Percentiles rank a stretch among this genome's conserved stretches.
phyloP scores from a whole-genome alignment of 2,888 invertebrate species.

The Drosophila limbata region DNA sequence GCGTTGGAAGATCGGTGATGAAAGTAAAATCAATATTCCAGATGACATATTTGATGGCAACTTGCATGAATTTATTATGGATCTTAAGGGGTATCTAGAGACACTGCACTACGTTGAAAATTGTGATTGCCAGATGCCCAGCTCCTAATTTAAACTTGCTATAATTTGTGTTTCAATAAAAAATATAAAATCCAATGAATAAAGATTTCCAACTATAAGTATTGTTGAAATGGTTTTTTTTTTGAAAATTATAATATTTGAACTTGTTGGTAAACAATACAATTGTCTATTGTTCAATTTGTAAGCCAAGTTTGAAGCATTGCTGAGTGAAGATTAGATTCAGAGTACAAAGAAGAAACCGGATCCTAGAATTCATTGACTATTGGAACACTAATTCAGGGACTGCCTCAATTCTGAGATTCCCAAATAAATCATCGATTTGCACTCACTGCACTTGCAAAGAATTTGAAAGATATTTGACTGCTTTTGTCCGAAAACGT shows the following conservation, averaged over 20 bases:
- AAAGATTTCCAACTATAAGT: too few species aligned
- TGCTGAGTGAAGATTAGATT: too few species aligned
- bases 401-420: too few species aligned
- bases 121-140: slow-evolving; percentile 2
- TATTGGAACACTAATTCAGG: too few species aligned
- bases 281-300: too few species aligned
- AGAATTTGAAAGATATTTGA: neutral
- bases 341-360: too few species aligned
- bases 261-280: too few species aligned
- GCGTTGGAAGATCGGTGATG: slow-evolving; percentile 9
- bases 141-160: neutral
- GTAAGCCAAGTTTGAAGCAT: too few species aligned
- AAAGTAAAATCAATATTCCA: neutral
- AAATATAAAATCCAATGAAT: neutral
- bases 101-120: slow-evolving; percentile 4
- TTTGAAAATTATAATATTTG: too few species aligned
- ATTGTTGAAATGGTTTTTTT: too few species aligned
- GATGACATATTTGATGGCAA: neutral
- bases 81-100: neutral
- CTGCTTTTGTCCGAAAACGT: neutral
- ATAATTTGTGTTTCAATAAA: neutral
- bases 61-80: neutral
- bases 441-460: neutral
- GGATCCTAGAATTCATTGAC: too few species aligned
- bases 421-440: too few species aligned